Base-by-base conservation (phyloP, 2,888 invertebrate genomes). In the Escarpia spicata region DNA sequence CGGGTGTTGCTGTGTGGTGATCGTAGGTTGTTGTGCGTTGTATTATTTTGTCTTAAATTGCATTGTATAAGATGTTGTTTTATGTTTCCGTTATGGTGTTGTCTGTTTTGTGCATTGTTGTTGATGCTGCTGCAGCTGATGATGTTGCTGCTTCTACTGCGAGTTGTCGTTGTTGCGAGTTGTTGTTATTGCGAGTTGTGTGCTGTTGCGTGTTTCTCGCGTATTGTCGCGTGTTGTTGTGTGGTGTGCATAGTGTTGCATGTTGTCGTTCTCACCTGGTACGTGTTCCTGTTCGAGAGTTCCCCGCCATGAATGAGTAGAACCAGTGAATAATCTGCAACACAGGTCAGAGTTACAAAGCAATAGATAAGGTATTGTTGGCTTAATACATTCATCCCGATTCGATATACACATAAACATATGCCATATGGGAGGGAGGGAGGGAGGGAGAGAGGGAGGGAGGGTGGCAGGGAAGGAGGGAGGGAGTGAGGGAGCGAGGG, bases 221-320 rank as follows among this genome's bases (percentile, higher is more conserved):
- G 52, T 52, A 12, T 52, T 52, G 19, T 60, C 15, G 2, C 60
- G 19, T 26, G 60, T 60, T 60, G 60, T 60, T 60, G 60, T 0
- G 3, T 60, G 26, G 12, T 60, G 60, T 60, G 6, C 75, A 26
- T 26, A 26, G 15, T 75, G 19, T 26, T 26, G 19, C 75, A n/a
- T 75, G 75, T 19, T 97, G 93, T 96, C 96, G 96, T 96, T 94
- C 92, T 93, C 26, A 94, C 97, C 95, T 97, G 98, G 95, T 98
- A 98, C 93, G 98, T 98, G 96, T 98, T 98, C 94, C 98, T 97
- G 45, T 98, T 98, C 94, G 98, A 97, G 92, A 98, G 97, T 95
- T 98, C 98, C 2, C 98, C 98, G 94, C 98, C 97, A 94, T 97
- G 97, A 93, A 98, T 98, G 97, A 98, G 98, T 94, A 98, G 96